A percentile compares a stretch with the other conserved stretches of the same genome.
phyloP scores from a whole-genome alignment of 1,140 invertebrate species.

The Chymomyza costata region DNA sequence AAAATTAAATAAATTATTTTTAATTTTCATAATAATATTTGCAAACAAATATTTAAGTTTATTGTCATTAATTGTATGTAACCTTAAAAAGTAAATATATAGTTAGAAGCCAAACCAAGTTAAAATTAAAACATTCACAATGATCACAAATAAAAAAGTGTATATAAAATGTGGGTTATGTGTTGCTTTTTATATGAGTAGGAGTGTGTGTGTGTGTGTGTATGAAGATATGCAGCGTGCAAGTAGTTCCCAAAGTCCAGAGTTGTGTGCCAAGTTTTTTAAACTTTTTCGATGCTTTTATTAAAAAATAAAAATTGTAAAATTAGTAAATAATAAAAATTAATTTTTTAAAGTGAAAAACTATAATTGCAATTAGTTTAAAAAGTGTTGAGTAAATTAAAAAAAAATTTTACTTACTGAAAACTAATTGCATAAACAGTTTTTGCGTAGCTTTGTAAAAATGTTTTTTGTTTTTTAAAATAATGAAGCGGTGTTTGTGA shows the following conservation, averaged over 20 bases:
- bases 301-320: constrained; percentile 53
- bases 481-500: too few species aligned
- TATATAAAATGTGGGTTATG: constrained; percentile 9
- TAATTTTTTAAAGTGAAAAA: constrained; percentile 22
- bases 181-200: constrained; percentile 19
- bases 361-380: constrained; percentile 27
- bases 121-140: constrained; percentile 2
- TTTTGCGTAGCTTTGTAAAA: too few species aligned
- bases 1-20: constrained; percentile 1
- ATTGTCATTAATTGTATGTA: constrained; percentile 6
- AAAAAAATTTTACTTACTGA: not conserved
- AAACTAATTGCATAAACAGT: constrained; percentile 23
- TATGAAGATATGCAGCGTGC: constrained; percentile 19
- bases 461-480: too few species aligned
- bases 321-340: constrained; percentile 50
- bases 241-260: constrained; percentile 56
- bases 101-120: too few species aligned
- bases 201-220: constrained; percentile 18
- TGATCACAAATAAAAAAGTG: constrained; percentile 4
- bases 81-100: constrained; percentile 19
- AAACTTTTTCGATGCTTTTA: constrained; percentile 37
- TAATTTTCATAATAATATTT: constrained; percentile 20
- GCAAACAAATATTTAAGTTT: constrained; percentile 38
- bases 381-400: constrained; percentile 9
- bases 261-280: constrained; percentile 34